Evolutionary conservation across 2,888 invertebrate genomes (phyloP).

Genomic region (Stenurella melanura): DNA sequence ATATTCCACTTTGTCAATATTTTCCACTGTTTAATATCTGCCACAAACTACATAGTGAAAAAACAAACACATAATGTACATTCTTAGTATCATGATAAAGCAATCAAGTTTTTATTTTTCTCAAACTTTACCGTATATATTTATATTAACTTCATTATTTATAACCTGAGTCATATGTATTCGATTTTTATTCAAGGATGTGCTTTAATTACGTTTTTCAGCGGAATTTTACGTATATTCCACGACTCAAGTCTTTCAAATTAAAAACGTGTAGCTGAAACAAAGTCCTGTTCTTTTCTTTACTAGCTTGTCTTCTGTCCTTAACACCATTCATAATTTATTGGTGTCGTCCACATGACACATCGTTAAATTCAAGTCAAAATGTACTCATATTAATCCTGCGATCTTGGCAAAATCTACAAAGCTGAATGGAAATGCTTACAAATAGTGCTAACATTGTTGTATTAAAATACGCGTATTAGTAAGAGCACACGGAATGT

Average conservation of each 20-base stretch:
- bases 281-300: background rate
- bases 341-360: constrained; percentile 7
- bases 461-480: background rate
- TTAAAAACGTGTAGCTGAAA: background rate
- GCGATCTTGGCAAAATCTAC: constrained; percentile 20
- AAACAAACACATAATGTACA: background rate
- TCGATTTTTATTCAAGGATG: background rate
- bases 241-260: background rate
- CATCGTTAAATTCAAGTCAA: background rate
- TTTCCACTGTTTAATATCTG: background rate
- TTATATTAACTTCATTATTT: background rate
- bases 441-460: background rate
- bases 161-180: background rate
- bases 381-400: constrained; percentile 5
- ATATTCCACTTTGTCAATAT: background rate
- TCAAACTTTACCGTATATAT: background rate
- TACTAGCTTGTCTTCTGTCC: background rate
- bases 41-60: background rate
- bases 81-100: background rate
- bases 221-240: background rate
- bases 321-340: constrained; percentile 24
- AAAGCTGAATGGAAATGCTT: constrained; percentile 28
- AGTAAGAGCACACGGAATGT: background rate
- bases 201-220: background rate
- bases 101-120: background rate